A percentile compares a stretch with the other conserved stretches of the same genome.
These are phyloP conservation scores for Taenaris catops DNA, from an alignment of 2,888 invertebrate species.

Conservation along the genomic window DNA sequence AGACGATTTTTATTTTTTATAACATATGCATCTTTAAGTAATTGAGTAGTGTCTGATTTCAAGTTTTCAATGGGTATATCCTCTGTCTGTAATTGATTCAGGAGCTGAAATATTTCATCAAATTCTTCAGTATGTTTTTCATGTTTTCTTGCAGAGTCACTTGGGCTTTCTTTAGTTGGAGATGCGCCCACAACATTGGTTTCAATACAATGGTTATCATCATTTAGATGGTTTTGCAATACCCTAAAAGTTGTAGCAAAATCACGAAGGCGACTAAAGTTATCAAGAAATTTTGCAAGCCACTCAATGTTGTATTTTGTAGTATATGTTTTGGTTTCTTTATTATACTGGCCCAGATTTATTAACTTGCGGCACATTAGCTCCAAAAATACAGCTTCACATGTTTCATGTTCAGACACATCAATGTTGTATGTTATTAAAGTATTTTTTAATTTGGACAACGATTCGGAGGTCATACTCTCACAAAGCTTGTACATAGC, in stretches of 20 bases:
- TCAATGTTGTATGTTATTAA: constrained; percentile 47
- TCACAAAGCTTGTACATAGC: constrained; percentile 60
- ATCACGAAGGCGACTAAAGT: constrained; percentile 38
- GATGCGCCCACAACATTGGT: constrained; percentile 15
- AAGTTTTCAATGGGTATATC: constrained; percentile 34
- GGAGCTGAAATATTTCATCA: constrained; percentile 36
- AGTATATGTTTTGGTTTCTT: constrained; percentile 23
- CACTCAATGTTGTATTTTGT: constrained; percentile 36
- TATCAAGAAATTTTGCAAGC: constrained; percentile 48
- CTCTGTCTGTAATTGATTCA: constrained; percentile 36
- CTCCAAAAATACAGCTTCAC: constrained; percentile 57
- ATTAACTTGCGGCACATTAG: constrained; percentile 59
- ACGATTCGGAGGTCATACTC: constrained; percentile 41
- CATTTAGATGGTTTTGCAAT: constrained; percentile 38
- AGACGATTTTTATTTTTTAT: constrained; percentile 51
- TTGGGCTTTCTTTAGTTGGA: constrained; percentile 24
- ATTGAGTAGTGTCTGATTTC: constrained; percentile 43
- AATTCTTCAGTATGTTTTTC: constrained; percentile 32
- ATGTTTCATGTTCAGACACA: constrained; percentile 45
- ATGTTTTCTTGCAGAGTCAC: constrained; percentile 22
- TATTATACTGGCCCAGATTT: constrained; percentile 29
- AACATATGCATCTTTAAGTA: constrained; percentile 38
- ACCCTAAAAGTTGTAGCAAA: constrained; percentile 40
- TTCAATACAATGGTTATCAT: constrained; percentile 5
- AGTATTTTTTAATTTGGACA: constrained; percentile 47